Evolutionary conservation across 1,140 invertebrate species (phyloP).

Genomic region (Andricus grossulariae): DNA sequence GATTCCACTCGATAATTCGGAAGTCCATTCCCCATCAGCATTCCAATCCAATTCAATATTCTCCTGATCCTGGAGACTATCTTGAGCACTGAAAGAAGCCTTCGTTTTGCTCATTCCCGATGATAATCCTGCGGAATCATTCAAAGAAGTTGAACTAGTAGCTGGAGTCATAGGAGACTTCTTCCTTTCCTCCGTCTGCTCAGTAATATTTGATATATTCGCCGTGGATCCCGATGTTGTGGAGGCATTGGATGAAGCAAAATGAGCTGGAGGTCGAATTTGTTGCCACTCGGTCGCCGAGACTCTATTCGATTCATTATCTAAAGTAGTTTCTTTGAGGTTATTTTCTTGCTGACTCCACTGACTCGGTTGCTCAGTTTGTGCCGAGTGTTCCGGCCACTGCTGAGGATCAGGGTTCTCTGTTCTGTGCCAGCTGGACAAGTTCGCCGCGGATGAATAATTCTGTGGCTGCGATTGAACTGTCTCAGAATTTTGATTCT

Average conservation of each 20-base stretch:
- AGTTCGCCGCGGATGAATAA: constrained; percentile 39
- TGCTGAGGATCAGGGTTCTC: constrained; percentile 41
- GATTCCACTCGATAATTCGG: constrained; percentile 58
- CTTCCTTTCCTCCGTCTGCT: constrained; percentile 59
- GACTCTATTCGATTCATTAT: constrained; percentile 29
- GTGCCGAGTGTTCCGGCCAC: not conserved
- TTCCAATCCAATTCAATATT: constrained; percentile 59
- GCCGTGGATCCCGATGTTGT: constrained; percentile 48
- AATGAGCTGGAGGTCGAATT: constrained; percentile 47
- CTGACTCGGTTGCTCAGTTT: not conserved
- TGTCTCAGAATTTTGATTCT: constrained; percentile 46
- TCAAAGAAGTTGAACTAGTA: constrained; percentile 50
- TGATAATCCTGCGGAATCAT: constrained; percentile 48
- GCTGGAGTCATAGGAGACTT: constrained; percentile 48
- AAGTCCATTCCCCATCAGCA: constrained; percentile 57
- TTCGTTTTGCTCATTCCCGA: not conserved
- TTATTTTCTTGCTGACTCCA: constrained; percentile 31
- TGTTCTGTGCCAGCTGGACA: not conserved
- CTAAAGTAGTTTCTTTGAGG: not conserved
- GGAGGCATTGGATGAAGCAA: constrained; percentile 46
- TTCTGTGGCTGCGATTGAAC: constrained; percentile 38
- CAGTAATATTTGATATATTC: constrained; percentile 55
- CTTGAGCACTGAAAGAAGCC: constrained; percentile 1
- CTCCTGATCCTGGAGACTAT: constrained; percentile 47
- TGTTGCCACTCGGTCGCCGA: constrained; percentile 60